phyloP scores from a whole-genome alignment of 2,113 vertebrate species.

The Grantiella picta region DNA sequence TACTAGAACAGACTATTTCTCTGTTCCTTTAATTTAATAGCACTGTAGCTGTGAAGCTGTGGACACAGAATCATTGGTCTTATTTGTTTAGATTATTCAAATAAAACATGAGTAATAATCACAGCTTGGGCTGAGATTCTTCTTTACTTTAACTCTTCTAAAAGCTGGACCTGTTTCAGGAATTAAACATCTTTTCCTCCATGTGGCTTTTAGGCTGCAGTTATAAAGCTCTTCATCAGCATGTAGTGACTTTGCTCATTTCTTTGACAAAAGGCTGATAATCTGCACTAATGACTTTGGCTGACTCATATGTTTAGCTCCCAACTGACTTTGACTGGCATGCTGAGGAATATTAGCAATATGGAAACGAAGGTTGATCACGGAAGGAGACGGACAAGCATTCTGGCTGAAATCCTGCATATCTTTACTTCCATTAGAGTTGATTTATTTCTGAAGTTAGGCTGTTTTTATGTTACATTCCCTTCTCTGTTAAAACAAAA shows the following conservation, averaged over 20 bases:
- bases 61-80: not conserved
- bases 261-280: conserved; percentile 20
- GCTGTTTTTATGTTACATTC: not conserved
- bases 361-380: not conserved
- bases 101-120: not conserved
- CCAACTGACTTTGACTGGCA: conserved; percentile 13
- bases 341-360: not conserved
- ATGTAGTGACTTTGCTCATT: conserved; percentile 35
- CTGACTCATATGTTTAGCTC: conserved; percentile 18
- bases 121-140: not conserved
- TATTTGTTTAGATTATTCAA: conserved; percentile 36
- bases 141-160: not conserved
- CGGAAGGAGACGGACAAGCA: not conserved
- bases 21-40: not conserved
- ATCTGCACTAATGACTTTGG: conserved; percentile 9
- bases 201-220: not conserved
- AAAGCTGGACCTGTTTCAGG: not conserved
- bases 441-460: not conserved
- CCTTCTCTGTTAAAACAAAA: not conserved
- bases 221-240: conserved; percentile 3
- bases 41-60: not conserved
- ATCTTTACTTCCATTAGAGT: not conserved
- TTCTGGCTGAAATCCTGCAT: not conserved
- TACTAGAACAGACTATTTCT: not conserved
- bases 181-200: not conserved